Evolutionary conservation across 1,140 invertebrate genomes (phyloP), one percentile per base, ranked within the genome.

Genomic region (Drosophila persimilis): DNA sequence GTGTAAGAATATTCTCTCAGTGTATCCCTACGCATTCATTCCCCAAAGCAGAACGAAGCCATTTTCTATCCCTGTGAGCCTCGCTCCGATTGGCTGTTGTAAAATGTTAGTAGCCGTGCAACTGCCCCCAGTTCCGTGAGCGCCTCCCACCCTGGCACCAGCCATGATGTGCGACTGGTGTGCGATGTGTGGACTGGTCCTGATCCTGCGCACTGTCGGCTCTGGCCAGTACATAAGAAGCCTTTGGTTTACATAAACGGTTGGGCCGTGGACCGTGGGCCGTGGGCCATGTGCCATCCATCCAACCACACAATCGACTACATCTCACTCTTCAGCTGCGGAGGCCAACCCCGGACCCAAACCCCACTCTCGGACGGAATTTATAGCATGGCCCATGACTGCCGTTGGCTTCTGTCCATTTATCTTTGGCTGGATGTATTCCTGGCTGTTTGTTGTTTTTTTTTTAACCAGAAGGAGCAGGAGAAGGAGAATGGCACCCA

Each of bases 321-420:
- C 8, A 8, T 35, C 31, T 35, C 2, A 0, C 31, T 3, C 29
- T 29, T 29, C 29, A 29, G 47, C 75, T 67, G 35, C 62, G 35
- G 51, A 58, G 9, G 56, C 13, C 8, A 58, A 9, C 59, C 13
- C 8, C 24, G 22, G 15, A 31, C 44, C 24, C 50, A 44, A n/a
- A n/a, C 51, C 29, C 17, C 29, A 9, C 55, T 41, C 41, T 39
- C n/a, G 26, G 39, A 61, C 26, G 44, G 60, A 80, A 85, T 88
- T 88, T 88, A 88, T 89, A 73, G 61, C 72, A 50, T 58, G 62
- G 53, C 3, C 45, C 53, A 24, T 57, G 63, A 76, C 83, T 83
- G 79, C 83, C 39, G 83, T 88, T 88, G 83, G 83, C 83, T 88
- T 88, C 78, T 86, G 83, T 86, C 83, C 83, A 88, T 88, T 88